Evolutionary conservation across 2,797 vertebrate species (phyloP), one percentile per base, ranked within the genome.

Genomic region (Myotis myotis): DNA sequence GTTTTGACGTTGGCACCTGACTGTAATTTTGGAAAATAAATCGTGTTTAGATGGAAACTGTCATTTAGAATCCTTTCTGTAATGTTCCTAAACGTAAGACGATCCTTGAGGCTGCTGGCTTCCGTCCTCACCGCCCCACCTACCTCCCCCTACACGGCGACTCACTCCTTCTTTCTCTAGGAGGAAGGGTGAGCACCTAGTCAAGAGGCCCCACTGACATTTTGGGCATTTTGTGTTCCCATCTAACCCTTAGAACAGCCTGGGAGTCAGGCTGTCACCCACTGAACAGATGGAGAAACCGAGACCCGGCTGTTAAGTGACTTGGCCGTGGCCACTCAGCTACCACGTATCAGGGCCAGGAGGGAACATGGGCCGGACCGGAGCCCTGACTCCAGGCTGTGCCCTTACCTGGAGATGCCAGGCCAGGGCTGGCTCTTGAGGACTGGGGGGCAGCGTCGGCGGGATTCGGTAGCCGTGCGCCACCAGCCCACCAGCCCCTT

Each of bases 1-100:
- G 1, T 33, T 78, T 55, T 55, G 1, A 8, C n/a, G 1, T 15
- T 11, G n/a, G 81, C 68, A 11, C 62, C 76, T 36, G 8, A 11
- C 41, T 93, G 94, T 70, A 23, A 87, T 76, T 83, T 60, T 62
- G 85, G 51, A 76, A 91, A 93, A 95, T 96, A 97, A 96, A 94
- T 12, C 7, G 1, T 33, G 28, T 9, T 0, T 3, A 17, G n/a
- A 33, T 17, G 51, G 71, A 87, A 64, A 60, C 3, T n/a, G 84
- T 81, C 78, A 55, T 12, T 57, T 72, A 47, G 87, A 87, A 89
- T 64, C 38, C 62, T 91, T 88, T 60, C 89, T 86, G 55, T 22
- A 23, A 49, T 53, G 68, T 49, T 55, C 28, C 55, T 49, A 17
- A n/a, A 38, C 5, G 0, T 4, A 1, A 62, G 71, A 23, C 66